Conservation (phyloP, 2,888 invertebrate genomes). For the Drosophila dives region DNA sequence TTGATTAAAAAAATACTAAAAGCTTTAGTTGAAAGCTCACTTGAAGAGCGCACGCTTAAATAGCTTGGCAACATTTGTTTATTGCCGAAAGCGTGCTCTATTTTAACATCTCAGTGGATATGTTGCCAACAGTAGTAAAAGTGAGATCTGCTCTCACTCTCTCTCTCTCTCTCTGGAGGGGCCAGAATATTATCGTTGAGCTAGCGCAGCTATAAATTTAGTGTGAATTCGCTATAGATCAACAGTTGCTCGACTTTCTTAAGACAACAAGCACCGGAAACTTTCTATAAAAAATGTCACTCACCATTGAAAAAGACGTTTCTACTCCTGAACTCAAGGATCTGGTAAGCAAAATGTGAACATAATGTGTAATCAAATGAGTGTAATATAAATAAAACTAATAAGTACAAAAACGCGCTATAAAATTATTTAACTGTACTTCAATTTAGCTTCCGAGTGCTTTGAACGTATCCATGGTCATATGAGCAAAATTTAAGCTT, state of each 20-base stretch:
- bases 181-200: conserved; percentile 25
- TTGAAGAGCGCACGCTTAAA: conserved; percentile 29
- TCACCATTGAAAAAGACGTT: conserved; percentile 75
- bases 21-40: conserved; percentile 41
- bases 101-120: not conserved
- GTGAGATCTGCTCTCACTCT: conserved; percentile 18
- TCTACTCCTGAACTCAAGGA: conserved; percentile 78
- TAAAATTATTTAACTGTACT: conserved; percentile 8
- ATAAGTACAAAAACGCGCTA: not conserved
- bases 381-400: not conserved
- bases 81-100: conserved; percentile 16
- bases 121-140: conserved; percentile 37
- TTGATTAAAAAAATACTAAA: conserved; percentile 1
- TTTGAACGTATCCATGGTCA: conserved; percentile 68
- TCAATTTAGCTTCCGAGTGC: conserved; percentile 50
- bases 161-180: conserved; percentile 11
- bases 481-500: conserved; percentile 40
- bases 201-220: conserved; percentile 42
- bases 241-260: conserved; percentile 54
- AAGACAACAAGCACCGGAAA: conserved; percentile 36
- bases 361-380: conserved; percentile 5
- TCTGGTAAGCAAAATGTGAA: conserved; percentile 70
- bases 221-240: conserved; percentile 11
- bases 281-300: conserved; percentile 62
- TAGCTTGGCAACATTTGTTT: conserved; percentile 37